Percentiles rank a stretch among this genome's conserved stretches.
Conservation (phyloP, 2,113 vertebrate species). For the Salvelinus namaycush region DNA sequence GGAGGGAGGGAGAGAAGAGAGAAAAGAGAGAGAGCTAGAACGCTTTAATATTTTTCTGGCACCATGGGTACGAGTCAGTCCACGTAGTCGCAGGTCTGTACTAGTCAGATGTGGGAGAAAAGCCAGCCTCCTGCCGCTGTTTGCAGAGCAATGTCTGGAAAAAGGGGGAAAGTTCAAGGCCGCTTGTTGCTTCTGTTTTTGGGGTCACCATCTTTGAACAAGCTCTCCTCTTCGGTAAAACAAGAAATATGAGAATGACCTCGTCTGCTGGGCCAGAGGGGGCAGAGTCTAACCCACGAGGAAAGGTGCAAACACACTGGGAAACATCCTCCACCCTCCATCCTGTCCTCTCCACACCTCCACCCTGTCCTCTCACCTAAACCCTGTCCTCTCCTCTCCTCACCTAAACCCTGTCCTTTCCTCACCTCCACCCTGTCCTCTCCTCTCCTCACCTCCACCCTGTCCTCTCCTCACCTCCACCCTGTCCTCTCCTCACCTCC, state of each 20-base stretch:
- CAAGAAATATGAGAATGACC: not conserved
- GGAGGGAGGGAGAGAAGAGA: not conserved
- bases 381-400: too few relatives aligned
- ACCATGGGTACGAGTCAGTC: too few relatives aligned
- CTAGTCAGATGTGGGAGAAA: conserved; percentile 27
- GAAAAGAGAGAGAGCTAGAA: too few relatives aligned
- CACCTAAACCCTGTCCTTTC: too few relatives aligned
- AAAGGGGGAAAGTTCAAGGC: conserved; percentile 62
- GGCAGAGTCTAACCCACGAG: not conserved
- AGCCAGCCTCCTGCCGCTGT: conserved; percentile 40
- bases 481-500: too few relatives aligned
- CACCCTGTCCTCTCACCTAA: too few relatives aligned
- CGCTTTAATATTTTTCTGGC: too few relatives aligned
- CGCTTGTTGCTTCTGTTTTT: conserved; percentile 33
- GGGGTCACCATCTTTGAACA: conserved; percentile 46
- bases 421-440: too few relatives aligned
- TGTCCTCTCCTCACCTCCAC: too few relatives aligned
- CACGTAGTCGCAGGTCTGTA: too few relatives aligned
- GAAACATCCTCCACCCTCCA: not conserved
- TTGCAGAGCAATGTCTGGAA: conserved; percentile 59
- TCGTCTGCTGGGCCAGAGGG: conserved; percentile 1
- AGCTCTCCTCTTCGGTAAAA: conserved; percentile 42
- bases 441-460: too few relatives aligned
- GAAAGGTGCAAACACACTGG: not conserved
- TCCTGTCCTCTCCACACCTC: too few relatives aligned